Evolutionary conservation across 2,113 vertebrate genomes (phyloP).

Genomic region (Chrysemys picta): DNA sequence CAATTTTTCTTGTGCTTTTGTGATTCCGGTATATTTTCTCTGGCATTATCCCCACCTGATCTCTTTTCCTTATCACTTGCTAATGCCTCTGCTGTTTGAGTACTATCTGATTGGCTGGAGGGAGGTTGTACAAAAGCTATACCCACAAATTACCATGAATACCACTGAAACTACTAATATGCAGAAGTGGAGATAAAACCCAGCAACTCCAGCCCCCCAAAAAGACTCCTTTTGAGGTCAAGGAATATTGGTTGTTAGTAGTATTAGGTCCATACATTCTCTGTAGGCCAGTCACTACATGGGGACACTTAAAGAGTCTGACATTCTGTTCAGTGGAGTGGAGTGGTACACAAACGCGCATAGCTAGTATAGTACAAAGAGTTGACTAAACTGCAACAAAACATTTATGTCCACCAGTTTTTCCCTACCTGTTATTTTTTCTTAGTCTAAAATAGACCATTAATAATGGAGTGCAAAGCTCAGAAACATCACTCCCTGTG

Average conservation of each 20-base stretch:
- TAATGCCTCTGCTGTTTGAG: background rate
- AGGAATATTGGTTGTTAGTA: background rate
- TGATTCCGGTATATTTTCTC: background rate
- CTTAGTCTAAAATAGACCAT: slow-evolving; percentile 1
- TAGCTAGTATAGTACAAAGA: background rate
- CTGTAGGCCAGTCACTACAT: background rate
- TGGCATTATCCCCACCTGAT: background rate
- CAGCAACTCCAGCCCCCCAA: background rate
- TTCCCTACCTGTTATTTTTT: background rate
- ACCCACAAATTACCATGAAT: background rate
- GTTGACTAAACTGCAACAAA: background rate
- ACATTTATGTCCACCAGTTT: background rate
- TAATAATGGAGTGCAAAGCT: background rate
- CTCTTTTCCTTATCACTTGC: background rate
- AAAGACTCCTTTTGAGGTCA: background rate
- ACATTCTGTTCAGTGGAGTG: background rate
- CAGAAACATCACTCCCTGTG: background rate
- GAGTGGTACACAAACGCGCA: background rate
- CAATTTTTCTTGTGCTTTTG: background rate
- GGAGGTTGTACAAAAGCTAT: background rate
- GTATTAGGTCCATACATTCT: background rate
- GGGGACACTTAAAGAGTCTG: background rate
- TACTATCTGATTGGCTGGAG: background rate
- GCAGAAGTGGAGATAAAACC: background rate
- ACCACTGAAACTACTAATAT: background rate